Conservation (phyloP, 2,113 vertebrate genomes). For the Catharus minimus region DNA sequence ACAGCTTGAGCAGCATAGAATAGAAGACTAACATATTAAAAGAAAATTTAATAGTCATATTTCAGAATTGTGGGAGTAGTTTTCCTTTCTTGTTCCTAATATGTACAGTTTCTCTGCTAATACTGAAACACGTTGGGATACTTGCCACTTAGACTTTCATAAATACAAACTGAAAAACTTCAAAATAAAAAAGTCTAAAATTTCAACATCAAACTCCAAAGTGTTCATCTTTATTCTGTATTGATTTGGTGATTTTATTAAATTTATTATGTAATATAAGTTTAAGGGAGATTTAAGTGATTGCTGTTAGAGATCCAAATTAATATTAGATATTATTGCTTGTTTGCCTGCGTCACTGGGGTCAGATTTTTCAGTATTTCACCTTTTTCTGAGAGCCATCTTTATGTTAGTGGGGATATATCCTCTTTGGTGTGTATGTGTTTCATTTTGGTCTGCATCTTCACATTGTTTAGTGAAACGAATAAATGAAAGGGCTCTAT, state of each 20-base stretch:
- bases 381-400: background rate
- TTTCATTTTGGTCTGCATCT: constrained; percentile 9
- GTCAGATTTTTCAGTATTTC: background rate
- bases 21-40: background rate
- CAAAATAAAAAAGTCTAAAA: background rate
- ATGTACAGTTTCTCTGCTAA: background rate
- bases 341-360: background rate
- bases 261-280: background rate
- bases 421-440: background rate
- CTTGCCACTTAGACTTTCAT: constrained; percentile 37
- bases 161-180: background rate
- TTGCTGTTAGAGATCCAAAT: background rate
- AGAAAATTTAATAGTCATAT: background rate
- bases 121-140: background rate
- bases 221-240: background rate
- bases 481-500: constrained; percentile 10
- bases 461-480: constrained; percentile 46
- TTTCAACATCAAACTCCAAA: background rate
- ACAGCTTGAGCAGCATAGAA: background rate
- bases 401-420: background rate
- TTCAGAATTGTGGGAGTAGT: constrained; percentile 13
- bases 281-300: background rate
- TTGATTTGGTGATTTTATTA: background rate
- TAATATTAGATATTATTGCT: background rate
- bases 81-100: background rate